These are phyloP conservation scores for Cerceris ruficornis DNA, from an alignment of 2,888 invertebrate species.

Conservation along the genomic window DNA sequence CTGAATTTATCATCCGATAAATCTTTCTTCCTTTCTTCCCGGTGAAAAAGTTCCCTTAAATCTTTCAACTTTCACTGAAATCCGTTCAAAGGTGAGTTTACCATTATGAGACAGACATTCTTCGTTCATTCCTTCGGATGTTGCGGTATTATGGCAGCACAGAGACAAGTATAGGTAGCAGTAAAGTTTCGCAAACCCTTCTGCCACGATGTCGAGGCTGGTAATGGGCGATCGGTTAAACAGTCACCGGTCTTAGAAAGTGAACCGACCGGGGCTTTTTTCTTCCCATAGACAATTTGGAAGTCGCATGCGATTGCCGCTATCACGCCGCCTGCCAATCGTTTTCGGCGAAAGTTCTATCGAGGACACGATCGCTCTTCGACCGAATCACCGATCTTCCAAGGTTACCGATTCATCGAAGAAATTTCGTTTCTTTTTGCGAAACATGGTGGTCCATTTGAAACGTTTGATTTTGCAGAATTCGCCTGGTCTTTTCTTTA, in stretches of 20 bases:
- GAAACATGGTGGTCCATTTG: not conserved
- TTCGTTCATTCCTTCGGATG: slow-evolving; percentile 29
- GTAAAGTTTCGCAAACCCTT: slow-evolving; percentile 61
- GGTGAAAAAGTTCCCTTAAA: not conserved
- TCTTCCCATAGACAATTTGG: slow-evolving; percentile 50
- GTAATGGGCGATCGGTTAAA: slow-evolving; percentile 63
- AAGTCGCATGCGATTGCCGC: slow-evolving; percentile 40
- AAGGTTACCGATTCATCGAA: slow-evolving; percentile 3
- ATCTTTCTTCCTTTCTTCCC: too few species aligned
- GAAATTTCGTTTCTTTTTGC: not conserved
- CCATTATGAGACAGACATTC: slow-evolving; percentile 25
- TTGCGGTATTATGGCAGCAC: slow-evolving; percentile 24
- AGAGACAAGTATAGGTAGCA: slow-evolving; percentile 42
- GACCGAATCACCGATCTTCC: not conserved
- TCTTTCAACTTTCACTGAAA: slow-evolving; percentile 24
- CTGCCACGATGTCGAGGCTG: slow-evolving; percentile 43
- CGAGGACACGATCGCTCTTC: slow-evolving; percentile 8
- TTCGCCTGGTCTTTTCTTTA: too few species aligned
- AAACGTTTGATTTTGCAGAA: not conserved
- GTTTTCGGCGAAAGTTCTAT: slow-evolving; percentile 6
- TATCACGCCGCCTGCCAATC: slow-evolving; percentile 4
- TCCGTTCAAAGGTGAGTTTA: slow-evolving; percentile 4
- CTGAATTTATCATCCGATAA: too few species aligned
- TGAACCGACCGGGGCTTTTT: slow-evolving; percentile 47
- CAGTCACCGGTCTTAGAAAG: slow-evolving; percentile 62